phyloP scores from a whole-genome alignment of 2,797 vertebrate species.

The Alca torda region DNA sequence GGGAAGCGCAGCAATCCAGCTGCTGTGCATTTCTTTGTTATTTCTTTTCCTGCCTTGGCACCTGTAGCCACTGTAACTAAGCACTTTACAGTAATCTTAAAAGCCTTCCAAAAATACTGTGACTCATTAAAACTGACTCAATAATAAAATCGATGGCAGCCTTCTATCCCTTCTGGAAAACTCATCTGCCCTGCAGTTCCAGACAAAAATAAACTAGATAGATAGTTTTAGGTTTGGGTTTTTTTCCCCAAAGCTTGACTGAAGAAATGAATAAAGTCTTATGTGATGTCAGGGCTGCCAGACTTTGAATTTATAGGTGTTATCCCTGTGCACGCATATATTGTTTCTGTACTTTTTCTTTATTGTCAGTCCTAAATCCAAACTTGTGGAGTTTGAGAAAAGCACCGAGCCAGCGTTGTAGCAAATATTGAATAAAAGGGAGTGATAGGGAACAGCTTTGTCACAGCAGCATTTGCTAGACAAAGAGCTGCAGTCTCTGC shows the following conservation, averaged over 20 bases:
- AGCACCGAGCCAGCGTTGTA: not conserved
- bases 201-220: constrained; percentile 54
- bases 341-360: not conserved
- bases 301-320: not conserved
- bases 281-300: not conserved
- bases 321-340: not conserved
- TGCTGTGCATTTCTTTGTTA: constrained; percentile 68
- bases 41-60: constrained; percentile 64
- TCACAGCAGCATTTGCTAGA: constrained; percentile 33
- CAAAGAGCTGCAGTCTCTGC: constrained; percentile 54
- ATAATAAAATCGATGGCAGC: constrained; percentile 66
- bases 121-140: constrained; percentile 71
- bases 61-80: constrained; percentile 72
- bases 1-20: constrained; percentile 49
- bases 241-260: not conserved
- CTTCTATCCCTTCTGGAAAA: constrained; percentile 61
- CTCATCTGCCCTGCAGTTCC: constrained; percentile 56
- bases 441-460: constrained; percentile 35
- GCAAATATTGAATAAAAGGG: constrained; percentile 10
- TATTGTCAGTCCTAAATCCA: not conserved
- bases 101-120: constrained; percentile 72
- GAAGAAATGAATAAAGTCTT: constrained; percentile 16
- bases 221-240: not conserved
- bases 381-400: not conserved
- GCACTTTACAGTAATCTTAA: constrained; percentile 72